Conservation (phyloP, 2,888 invertebrate genomes). For the Slavum lentiscoides region DNA sequence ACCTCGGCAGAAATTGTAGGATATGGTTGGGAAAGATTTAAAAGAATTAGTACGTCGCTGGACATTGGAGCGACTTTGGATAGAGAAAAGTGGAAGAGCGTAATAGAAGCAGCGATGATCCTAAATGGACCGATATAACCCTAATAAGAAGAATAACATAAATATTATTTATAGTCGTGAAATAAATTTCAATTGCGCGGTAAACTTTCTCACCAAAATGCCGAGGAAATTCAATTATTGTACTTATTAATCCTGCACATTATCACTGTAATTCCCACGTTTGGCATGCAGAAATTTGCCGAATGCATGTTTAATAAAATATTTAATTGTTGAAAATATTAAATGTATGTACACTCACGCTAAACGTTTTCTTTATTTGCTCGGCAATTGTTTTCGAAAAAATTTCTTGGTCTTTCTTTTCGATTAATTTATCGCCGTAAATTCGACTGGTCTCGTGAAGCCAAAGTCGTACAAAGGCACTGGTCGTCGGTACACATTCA, state of each 20-base stretch:
- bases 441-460: conserved; percentile 89
- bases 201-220: no score
- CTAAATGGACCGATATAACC: no score
- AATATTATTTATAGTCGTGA: no score
- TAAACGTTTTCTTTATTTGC: conserved; percentile 73
- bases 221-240: no score
- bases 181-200: no score
- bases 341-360: conserved; percentile 54
- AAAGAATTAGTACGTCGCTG: background rate
- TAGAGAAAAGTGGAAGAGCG: background rate
- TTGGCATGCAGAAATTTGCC: no score
- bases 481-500: conserved; percentile 72
- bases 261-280: no score
- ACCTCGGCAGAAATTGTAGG: background rate
- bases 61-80: background rate
- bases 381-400: conserved; percentile 77
- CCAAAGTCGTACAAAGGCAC: conserved; percentile 79
- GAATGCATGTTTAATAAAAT: no score
- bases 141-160: no score
- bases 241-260: no score
- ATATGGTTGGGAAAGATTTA: background rate
- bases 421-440: conserved; percentile 88
- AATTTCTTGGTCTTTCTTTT: conserved; percentile 72
- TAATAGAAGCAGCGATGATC: no score
- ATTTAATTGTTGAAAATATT: background rate